Evolutionary conservation across 1,140 invertebrate species (phyloP).

Genomic region (Chlorops oryzae): DNA sequence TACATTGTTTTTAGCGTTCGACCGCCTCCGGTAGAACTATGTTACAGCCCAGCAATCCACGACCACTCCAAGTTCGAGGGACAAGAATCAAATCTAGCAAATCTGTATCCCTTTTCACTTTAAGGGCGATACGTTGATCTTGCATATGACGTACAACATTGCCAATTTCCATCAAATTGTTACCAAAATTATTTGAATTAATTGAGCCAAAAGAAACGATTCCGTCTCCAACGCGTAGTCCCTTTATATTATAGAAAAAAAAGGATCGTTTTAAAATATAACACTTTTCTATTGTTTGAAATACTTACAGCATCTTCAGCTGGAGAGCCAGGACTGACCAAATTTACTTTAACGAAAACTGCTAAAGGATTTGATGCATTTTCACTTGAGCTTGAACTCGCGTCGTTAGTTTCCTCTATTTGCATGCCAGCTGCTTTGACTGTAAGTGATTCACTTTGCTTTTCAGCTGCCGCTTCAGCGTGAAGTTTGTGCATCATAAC

Average conservation of each 20-base stretch:
- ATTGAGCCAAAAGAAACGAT: conserved; percentile 81
- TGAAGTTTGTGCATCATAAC: conserved; percentile 54
- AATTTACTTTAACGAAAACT: conserved; percentile 68
- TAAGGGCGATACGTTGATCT: conserved; percentile 56
- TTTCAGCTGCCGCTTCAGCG: conserved; percentile 37
- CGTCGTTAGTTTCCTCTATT: conserved; percentile 1
- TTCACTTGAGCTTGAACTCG: background rate
- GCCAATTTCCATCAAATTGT: conserved; percentile 60
- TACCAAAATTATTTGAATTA: conserved; percentile 63
- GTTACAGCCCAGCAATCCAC: conserved; percentile 72
- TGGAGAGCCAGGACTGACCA: conserved; percentile 71
- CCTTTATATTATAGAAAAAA: conserved; percentile 57
- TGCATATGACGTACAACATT: conserved; percentile 69
- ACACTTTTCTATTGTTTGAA: background rate
- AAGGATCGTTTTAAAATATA: background rate
- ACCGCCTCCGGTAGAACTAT: conserved; percentile 52
- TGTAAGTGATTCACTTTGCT: conserved; percentile 6
- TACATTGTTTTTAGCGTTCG: too few species aligned
- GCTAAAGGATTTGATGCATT: conserved; percentile 36
- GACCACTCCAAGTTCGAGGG: conserved; percentile 66
- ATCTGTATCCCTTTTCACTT: conserved; percentile 53
- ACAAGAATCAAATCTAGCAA: conserved; percentile 54
- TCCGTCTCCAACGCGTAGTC: conserved; percentile 66
- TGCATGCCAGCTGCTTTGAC: conserved; percentile 15
- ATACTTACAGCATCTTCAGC: conserved; percentile 67